Percentiles rank a stretch among this genome's conserved stretches.
phyloP scores from a whole-genome alignment of 2,113 vertebrate species.

The Haemorhous mexicanus region DNA sequence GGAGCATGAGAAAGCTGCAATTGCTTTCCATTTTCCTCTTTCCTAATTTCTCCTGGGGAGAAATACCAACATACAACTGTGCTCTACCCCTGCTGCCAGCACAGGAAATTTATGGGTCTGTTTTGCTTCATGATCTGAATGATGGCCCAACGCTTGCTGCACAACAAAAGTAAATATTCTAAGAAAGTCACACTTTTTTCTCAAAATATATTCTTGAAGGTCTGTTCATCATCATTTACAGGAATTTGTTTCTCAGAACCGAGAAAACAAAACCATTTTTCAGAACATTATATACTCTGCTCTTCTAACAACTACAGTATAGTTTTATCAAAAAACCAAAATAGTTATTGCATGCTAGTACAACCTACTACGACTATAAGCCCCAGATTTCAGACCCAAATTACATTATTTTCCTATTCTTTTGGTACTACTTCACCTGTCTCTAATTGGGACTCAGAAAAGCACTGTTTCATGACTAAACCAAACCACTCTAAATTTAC shows the following conservation, averaged over 20 bases:
- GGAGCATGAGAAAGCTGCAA: not conserved
- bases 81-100: not conserved
- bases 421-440: not conserved
- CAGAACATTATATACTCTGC: rapidly evolving
- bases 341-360: not conserved
- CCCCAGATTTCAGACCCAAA: not conserved
- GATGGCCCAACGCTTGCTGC: not conserved
- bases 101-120: not conserved
- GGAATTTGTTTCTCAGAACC: not conserved
- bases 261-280: not conserved
- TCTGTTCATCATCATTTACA: not conserved
- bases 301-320: not conserved
- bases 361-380: not conserved
- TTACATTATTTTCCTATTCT: not conserved
- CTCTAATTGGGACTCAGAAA: not conserved
- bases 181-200: not conserved
- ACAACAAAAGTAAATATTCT: not conserved
- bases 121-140: not conserved
- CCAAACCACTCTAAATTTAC: not conserved
- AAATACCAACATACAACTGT: not conserved
- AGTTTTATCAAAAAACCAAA: not conserved
- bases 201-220: not conserved
- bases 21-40: not conserved
- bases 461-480: not conserved
- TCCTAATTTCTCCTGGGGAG: not conserved